Evolutionary conservation across 1,140 invertebrate species (phyloP), one percentile per base, ranked within the genome.

Genomic region (Meloidogyne floridensis): DNA sequence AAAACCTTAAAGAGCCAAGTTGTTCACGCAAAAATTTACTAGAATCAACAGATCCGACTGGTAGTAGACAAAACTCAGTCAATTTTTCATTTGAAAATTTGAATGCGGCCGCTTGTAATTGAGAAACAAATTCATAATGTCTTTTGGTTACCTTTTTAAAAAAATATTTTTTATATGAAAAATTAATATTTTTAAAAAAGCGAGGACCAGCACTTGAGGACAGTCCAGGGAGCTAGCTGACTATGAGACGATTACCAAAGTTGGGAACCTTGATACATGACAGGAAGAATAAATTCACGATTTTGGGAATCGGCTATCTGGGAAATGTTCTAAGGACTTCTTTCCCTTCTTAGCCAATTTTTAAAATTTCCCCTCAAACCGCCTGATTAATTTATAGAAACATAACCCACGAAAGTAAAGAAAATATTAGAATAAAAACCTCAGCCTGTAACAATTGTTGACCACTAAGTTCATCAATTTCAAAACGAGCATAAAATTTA

Each of bases 401-500:
- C 32, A 32, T 0, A 32, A 32, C 32, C 32, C 32, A 0, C 32
- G 1, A 32, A 32, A 32, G 2, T 32, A 32, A 65, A 43, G 7
- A 1, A 42, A 47, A 9, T 32, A 83, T 9, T 6, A 77, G 20
- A n/a, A 72, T 42, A 75, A 32, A 47, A 78, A 88, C 86, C 74
- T 88, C 87, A 77, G 95, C 93, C 89, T 97, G 95, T 0, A 94
- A 96, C 42, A 99, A 92, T 0, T 96, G 94, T 90, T 98, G 95
- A 0, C 98, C 98, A 2, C 94, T 95, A 86, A 95, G 94, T 90
- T 99, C 96, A 91, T 95, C 97, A 80, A 99, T 98, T 91, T 99
- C 98, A 92, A 99, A 99, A 82, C 94, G 93, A 0, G 95, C 93
- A 91, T 99, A 99, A 88, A 98, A 98, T 90, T 96, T 96, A 11